Evolutionary conservation across 2,888 invertebrate species (phyloP).

Genomic region (Morpho achilles): DNA sequence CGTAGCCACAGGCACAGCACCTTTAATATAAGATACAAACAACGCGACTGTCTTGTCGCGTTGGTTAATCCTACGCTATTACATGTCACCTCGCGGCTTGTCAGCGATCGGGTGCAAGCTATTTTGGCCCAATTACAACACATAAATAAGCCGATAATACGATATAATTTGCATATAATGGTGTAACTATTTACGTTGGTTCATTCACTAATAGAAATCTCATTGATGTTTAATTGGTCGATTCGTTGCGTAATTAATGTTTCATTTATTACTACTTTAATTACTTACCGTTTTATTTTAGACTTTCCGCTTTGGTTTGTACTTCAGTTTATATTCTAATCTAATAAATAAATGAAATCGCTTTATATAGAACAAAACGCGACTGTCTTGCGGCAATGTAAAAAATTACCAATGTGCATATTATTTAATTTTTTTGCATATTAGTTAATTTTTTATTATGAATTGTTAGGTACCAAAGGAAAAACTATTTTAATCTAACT

Average conservation of each 20-base stretch:
- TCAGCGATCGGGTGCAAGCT: slow-evolving; percentile 49
- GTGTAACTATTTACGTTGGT: slow-evolving; percentile 34
- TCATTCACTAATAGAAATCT: slow-evolving; percentile 49
- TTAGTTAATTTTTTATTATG: no score
- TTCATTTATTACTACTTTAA: slow-evolving; percentile 5
- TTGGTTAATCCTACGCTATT: neutral
- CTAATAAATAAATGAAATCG: no score
- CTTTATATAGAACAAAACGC: no score
- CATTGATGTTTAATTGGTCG: slow-evolving; percentile 27
- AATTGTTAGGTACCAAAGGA: no score
- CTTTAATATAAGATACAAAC: no score
- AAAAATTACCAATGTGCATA: no score
- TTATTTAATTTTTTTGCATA: no score
- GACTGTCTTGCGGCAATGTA: no score
- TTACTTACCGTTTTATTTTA: neutral
- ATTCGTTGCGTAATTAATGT: slow-evolving; percentile 16
- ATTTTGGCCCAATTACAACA: slow-evolving; percentile 56
- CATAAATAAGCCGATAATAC: slow-evolving; percentile 60
- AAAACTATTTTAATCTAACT: no score
- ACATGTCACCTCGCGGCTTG: neutral
- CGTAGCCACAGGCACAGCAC: no score
- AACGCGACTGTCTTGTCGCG: neutral
- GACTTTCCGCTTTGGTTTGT: neutral
- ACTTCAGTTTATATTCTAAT: no score
- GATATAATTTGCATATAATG: slow-evolving; percentile 72